Evolutionary conservation across 2,113 vertebrate species (phyloP).

Genomic region (Phaethon lepturus): DNA sequence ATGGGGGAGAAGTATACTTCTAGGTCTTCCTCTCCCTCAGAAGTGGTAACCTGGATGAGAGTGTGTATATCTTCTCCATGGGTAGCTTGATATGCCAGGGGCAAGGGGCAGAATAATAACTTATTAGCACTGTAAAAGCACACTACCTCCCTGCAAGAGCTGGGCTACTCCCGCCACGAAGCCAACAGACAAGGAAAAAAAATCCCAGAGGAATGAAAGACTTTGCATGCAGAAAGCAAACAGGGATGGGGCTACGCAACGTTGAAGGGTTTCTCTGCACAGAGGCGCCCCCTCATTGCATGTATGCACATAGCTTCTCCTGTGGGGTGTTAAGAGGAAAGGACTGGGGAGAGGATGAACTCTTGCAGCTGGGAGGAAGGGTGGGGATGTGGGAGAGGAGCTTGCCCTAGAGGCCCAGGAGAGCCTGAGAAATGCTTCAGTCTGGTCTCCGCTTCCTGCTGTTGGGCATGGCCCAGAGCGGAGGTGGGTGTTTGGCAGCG

Average conservation of each 20-base stretch:
- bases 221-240: neutral
- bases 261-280: neutral
- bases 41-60: neutral
- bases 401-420: neutral
- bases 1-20: neutral
- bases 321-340: too few relatives aligned
- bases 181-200: neutral
- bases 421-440: neutral
- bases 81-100: neutral
- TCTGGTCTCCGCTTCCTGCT: fast-evolving
- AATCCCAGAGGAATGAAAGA: neutral
- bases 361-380: neutral
- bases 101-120: neutral
- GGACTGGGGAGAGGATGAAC: neutral
- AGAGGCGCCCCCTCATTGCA: neutral
- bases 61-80: fast-evolving
- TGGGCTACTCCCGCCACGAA: fast-evolving
- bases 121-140: neutral
- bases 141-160: fast-evolving
- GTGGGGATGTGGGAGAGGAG: neutral
- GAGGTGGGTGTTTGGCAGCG: fast-evolving
- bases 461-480: neutral
- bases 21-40: neutral
- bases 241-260: neutral
- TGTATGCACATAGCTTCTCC: fast-evolving